Evolutionary conservation across 1,140 invertebrate genomes (phyloP).

Genomic region (Drosophila subobscura): DNA sequence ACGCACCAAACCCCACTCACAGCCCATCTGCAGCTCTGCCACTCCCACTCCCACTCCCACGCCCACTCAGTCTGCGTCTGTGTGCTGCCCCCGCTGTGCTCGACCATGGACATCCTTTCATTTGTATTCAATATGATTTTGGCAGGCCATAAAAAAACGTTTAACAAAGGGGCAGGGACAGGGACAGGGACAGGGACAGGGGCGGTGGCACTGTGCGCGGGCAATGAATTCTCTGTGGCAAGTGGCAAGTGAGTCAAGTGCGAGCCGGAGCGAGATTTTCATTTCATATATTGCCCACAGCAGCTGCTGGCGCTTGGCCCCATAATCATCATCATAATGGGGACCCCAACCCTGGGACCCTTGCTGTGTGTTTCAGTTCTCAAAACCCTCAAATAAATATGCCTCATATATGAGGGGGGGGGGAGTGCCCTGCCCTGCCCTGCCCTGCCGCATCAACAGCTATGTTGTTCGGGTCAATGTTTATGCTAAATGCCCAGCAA

Average conservation of each 20-base stretch:
- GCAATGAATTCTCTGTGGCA: slow-evolving; percentile 37
- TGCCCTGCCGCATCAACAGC: background rate
- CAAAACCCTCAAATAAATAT: slow-evolving; percentile 26
- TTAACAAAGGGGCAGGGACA: slow-evolving; percentile 18
- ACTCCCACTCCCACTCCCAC: background rate
- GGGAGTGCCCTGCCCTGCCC: no score
- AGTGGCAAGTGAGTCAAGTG: slow-evolving; percentile 41
- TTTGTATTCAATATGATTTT: slow-evolving; percentile 62
- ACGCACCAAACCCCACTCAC: background rate
- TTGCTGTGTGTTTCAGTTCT: slow-evolving; percentile 24
- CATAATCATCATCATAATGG: slow-evolving; percentile 50
- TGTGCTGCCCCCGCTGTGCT: background rate
- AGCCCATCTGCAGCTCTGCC: no score
- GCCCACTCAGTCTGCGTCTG: slow-evolving; percentile 1
- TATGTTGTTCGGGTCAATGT: slow-evolving; percentile 25
- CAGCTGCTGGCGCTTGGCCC: slow-evolving; percentile 27
- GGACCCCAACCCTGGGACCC: background rate
- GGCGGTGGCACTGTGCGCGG: slow-evolving; percentile 8
- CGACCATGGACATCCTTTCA: slow-evolving; percentile 28
- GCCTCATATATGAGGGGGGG: slow-evolving; percentile 1
- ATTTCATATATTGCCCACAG: slow-evolving; percentile 54
- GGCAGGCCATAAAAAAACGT: slow-evolving; percentile 58
- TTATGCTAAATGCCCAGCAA: slow-evolving; percentile 35
- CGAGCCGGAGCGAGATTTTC: slow-evolving; percentile 35
- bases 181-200: background rate